A percentile compares a stretch with the other conserved stretches of the same genome.
These are phyloP conservation scores for Plebejus melissa DNA, from an alignment of 2,888 invertebrate species.

Conservation along the genomic window DNA sequence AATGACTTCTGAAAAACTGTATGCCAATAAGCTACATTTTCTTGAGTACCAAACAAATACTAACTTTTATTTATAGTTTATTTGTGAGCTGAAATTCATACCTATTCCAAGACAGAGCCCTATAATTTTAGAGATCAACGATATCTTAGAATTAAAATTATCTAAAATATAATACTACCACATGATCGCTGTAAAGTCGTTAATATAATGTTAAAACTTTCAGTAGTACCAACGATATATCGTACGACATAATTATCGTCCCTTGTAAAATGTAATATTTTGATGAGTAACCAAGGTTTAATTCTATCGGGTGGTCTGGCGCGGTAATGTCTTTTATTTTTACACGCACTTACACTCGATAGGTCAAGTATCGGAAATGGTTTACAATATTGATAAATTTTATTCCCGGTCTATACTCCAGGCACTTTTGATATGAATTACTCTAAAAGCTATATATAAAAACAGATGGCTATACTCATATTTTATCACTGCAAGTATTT, in stretches of 20 bases:
- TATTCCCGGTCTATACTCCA: conserved; percentile 25
- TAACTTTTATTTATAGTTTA: too few species aligned
- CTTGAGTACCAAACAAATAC: too few species aligned
- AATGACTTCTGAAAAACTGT: too few species aligned
- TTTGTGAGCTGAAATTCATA: not conserved
- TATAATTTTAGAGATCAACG: not conserved
- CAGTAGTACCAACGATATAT: not conserved
- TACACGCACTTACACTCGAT: conserved; percentile 40
- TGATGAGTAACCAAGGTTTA: conserved; percentile 42
- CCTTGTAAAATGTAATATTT: conserved; percentile 36
- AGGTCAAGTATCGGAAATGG: conserved; percentile 40
- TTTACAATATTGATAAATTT: conserved; percentile 34
- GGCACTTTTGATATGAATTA: conserved; percentile 26
- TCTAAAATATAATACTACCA: not conserved
- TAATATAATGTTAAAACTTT: not conserved
- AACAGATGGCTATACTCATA: conserved; percentile 16
- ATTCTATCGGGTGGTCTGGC: conserved; percentile 47
- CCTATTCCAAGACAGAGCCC: not conserved
- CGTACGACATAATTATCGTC: conserved; percentile 33
- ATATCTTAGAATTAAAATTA: too few species aligned
- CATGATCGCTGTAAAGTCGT: not conserved
- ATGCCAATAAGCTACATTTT: too few species aligned
- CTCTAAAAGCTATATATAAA: conserved; percentile 21
- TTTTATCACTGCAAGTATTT: not conserved
- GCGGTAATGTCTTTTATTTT: conserved; percentile 45